Evolutionary conservation across 1,140 invertebrate species (phyloP).

Genomic region (Hermetia illucens): DNA sequence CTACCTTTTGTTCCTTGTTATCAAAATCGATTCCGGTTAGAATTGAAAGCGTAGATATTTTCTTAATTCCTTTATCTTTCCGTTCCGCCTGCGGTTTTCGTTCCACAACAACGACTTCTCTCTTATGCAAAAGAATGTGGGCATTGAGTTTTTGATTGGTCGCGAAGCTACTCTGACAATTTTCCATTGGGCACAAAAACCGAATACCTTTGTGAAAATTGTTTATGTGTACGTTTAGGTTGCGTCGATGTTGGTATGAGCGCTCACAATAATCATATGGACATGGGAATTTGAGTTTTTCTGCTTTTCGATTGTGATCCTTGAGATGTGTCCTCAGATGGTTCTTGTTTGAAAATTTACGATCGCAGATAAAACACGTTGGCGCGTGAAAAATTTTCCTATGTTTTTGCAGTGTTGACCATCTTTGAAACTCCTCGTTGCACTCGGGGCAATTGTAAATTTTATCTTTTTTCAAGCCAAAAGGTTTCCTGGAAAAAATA

Average conservation of each 20-base stretch:
- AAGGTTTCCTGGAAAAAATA: too few relatives aligned
- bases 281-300: constrained; percentile 11
- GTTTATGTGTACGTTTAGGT: constrained; percentile 19
- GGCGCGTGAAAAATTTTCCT: not conserved
- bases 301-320: not conserved
- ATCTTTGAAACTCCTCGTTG: not conserved
- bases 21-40: constrained; percentile 15
- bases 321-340: constrained; percentile 1
- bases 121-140: not conserved
- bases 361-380: not conserved
- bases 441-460: constrained; percentile 1
- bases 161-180: constrained; percentile 15
- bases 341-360: not conserved
- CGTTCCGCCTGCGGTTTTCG: constrained; percentile 13
- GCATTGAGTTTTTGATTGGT: not conserved
- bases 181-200: constrained; percentile 16
- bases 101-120: not conserved
- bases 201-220: constrained; percentile 16
- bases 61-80: constrained; percentile 16
- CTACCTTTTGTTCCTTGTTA: constrained; percentile 13
- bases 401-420: not conserved
- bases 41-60: constrained; percentile 13
- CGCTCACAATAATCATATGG: constrained; percentile 13
- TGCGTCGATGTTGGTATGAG: constrained; percentile 18
- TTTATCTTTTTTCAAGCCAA: not conserved